Evolutionary conservation across 2,113 vertebrate species (phyloP), one percentile per base, ranked within the genome.

Genomic region (Baryphthengus martii): DNA sequence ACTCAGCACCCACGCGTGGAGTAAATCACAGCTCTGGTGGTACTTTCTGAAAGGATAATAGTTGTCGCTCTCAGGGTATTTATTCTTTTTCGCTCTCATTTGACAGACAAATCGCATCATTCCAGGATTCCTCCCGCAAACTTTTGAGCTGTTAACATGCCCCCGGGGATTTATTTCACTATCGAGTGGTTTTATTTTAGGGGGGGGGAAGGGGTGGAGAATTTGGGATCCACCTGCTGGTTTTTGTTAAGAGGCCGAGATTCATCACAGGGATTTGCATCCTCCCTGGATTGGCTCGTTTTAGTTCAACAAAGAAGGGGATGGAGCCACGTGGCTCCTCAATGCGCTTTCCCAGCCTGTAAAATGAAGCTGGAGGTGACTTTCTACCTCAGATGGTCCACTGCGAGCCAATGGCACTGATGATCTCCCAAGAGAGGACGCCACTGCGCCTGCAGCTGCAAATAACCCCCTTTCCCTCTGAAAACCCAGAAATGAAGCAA

Each of bases 21-120:
- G 90, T 96, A 97, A 97, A 97, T 97, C 95, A 96, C 71, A 82
- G 55, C 62, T 88, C 47, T 7, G 2, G 31, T 79, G 85, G 89
- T 85, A 68, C 72, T 94, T 96, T 95, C 91, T 89, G 89, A 97
- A 96, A 94, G 90, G 93, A 96, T 92, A 95, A 97, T 96, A 90
- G 90, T 95, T 96, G 89, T 88, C 3, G 3, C 94, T 95, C 89
- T 71, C 4, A 6, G 75, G 88, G 80, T 96, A 95, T 97, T 97
- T 98, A 94, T 97, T 97, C 90, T 79, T 82, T 92, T 93, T 80
- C 17, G 6, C 84, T 71, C 31, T 94, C 47, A 6, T 96, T 91
- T 97, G 96, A 96, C 92, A 92, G 95, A 85, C 87, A 93, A 76
- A 83, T 94, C 24, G 3, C 88, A 68, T 85, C 93, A 82, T 74